phyloP scores from a whole-genome alignment of 2,888 invertebrate species.

The Papilio gigon region DNA sequence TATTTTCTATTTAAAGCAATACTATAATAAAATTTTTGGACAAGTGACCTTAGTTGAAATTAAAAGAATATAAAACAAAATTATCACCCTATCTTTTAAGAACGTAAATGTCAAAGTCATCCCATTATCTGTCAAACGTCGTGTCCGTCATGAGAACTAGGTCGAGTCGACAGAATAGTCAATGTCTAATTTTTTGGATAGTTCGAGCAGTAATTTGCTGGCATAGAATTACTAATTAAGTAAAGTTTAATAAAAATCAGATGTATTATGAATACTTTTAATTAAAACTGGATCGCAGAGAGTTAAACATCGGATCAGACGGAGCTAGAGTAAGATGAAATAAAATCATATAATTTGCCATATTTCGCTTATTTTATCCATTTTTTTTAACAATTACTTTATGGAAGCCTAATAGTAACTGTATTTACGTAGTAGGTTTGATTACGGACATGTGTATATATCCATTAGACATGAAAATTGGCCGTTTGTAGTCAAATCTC shows the following conservation, averaged over 20 bases:
- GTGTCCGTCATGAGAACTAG: constrained; percentile 71
- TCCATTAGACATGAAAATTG: constrained; percentile 7
- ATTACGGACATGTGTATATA: constrained; percentile 7
- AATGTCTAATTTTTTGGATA: constrained; percentile 59
- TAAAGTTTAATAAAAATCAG: constrained; percentile 47
- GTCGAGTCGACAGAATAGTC: constrained; percentile 74
- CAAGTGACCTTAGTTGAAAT: too few relatives aligned
- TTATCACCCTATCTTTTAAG: too few relatives aligned
- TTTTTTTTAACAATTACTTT: constrained; percentile 56
- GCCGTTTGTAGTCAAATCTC: constrained; percentile 7
- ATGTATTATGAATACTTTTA: constrained; percentile 59
- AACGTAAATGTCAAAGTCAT: constrained; percentile 47
- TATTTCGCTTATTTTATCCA: constrained; percentile 75
- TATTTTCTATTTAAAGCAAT: too few relatives aligned
- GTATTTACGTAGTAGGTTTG: constrained; percentile 29
- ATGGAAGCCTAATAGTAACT: constrained; percentile 18
- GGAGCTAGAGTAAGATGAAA: constrained; percentile 64
- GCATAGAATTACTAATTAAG: constrained; percentile 45
- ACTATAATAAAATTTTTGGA: too few relatives aligned
- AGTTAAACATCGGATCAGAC: constrained; percentile 60
- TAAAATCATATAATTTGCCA: constrained; percentile 72
- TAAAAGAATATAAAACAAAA: too few relatives aligned
- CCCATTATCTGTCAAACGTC: constrained; percentile 49
- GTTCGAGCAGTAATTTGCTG: constrained; percentile 52
- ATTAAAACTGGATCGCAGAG: constrained; percentile 53